Evolutionary conservation across 2,113 vertebrate species (phyloP).

Genomic region (Rhodinocichla rosea): DNA sequence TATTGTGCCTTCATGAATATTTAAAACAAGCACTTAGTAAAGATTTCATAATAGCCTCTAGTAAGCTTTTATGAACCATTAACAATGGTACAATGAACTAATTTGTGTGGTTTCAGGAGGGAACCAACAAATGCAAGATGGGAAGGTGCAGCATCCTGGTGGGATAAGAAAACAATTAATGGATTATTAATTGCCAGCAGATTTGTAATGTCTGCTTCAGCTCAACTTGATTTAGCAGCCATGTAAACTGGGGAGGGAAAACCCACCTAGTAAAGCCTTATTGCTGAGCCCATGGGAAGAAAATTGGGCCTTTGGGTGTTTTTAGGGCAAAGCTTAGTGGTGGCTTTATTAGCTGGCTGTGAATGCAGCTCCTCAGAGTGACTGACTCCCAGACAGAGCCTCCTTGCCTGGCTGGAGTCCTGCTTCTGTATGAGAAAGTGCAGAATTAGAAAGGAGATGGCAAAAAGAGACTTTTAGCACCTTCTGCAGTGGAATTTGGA

Average conservation of each 20-base stretch:
- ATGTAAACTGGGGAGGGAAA: background rate
- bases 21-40: conserved; percentile 63
- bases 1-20: conserved; percentile 69
- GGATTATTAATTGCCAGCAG: conserved; percentile 24
- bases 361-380: background rate
- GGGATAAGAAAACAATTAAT: conserved; percentile 16
- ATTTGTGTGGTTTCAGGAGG: background rate
- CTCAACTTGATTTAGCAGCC: background rate
- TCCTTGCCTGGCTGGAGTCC: background rate
- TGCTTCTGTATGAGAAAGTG: background rate
- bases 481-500: background rate
- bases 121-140: background rate
- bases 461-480: background rate
- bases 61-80: conserved; percentile 59
- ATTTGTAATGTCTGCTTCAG: background rate
- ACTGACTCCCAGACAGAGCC: background rate
- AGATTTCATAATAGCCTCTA: conserved; percentile 57
- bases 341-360: background rate
- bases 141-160: background rate
- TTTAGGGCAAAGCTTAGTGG: background rate
- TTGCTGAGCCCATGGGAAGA: background rate
- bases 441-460: background rate
- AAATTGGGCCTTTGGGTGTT: background rate
- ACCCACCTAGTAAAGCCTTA: background rate
- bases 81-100: conserved; percentile 20